Percentiles rank a stretch among this genome's conserved stretches.
Evolutionary conservation across 1,140 invertebrate species (phyloP).

Genomic region (Drosophila asahinai): DNA sequence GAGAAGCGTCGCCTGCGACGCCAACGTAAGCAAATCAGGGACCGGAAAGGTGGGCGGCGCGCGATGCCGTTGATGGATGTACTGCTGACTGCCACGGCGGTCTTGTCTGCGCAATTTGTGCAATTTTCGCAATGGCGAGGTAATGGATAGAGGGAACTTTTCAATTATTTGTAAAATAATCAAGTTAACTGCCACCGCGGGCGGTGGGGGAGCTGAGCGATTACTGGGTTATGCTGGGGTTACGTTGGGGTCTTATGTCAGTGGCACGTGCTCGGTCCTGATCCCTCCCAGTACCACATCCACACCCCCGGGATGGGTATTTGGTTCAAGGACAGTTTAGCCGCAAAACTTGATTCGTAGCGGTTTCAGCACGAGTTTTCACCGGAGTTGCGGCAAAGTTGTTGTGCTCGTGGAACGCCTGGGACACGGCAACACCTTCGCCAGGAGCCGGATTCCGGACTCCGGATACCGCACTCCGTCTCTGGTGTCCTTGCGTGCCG

Average conservation of each 20-base stretch:
- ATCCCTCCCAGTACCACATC: background rate
- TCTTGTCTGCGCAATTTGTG: slow-evolving; percentile 61
- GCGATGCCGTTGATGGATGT: slow-evolving; percentile 24
- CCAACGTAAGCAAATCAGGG: slow-evolving; percentile 43
- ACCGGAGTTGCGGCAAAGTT: slow-evolving; percentile 44
- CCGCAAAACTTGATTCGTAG: slow-evolving; percentile 74
- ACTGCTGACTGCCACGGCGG: slow-evolving; percentile 30
- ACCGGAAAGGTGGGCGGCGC: slow-evolving; percentile 22
- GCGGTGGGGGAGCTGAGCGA: slow-evolving; percentile 18
- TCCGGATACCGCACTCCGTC: slow-evolving; percentile 6
- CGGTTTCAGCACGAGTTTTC: slow-evolving; percentile 60
- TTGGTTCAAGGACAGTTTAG: slow-evolving; percentile 72
- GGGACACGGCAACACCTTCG: slow-evolving; percentile 67
- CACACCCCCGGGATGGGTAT: slow-evolving; percentile 34
- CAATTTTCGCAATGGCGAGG: slow-evolving; percentile 62
- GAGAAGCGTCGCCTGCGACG: slow-evolving; percentile 32
- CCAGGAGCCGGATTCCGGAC: slow-evolving; percentile 31
- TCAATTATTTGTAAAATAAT: slow-evolving; percentile 83
- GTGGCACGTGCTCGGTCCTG: slow-evolving; percentile 17
- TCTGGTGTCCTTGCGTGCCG: slow-evolving; percentile 66
- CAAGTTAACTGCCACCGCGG: slow-evolving; percentile 77
- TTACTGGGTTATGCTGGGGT: slow-evolving; percentile 10
- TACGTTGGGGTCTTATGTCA: slow-evolving; percentile 21
- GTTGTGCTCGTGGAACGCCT: slow-evolving; percentile 19
- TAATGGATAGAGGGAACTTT: slow-evolving; percentile 62